phyloP scores from a whole-genome alignment of 2,888 invertebrate species.

The Alitta virens region DNA sequence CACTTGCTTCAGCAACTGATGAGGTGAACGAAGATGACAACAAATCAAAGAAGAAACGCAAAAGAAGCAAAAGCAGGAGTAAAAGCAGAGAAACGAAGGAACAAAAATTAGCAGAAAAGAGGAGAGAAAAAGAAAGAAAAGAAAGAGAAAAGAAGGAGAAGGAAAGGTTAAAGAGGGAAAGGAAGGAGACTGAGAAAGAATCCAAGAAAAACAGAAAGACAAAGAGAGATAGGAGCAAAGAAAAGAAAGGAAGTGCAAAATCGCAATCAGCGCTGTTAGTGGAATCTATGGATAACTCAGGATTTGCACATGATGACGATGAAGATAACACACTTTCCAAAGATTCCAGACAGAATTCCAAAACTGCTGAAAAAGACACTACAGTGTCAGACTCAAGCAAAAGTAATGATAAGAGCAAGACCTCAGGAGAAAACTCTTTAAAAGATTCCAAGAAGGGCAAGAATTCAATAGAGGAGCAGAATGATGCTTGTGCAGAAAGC shows the following conservation, averaged over 20 bases:
- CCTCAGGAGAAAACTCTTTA: not conserved
- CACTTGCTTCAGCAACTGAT: no score
- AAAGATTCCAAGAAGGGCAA: not conserved
- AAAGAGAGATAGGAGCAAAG: not conserved
- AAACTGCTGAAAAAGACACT: not conserved
- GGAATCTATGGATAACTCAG: no score
- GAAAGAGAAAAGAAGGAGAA: conserved; percentile 6
- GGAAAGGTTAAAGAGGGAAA: conserved; percentile 4
- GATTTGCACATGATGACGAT: no score
- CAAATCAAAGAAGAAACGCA: conserved; percentile 5
- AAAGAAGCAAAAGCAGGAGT: conserved; percentile 5
- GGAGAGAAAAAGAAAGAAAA: conserved; percentile 5
- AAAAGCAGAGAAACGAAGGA: conserved; percentile 8
- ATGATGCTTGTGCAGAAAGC: no score
- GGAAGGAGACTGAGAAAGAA: not conserved
- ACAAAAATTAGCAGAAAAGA: conserved; percentile 6
- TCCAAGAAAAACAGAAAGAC: not conserved
- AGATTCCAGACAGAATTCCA: no score
- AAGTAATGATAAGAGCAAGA: not conserved
- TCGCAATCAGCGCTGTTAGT: no score
- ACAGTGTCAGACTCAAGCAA: not conserved
- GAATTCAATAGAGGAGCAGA: not conserved
- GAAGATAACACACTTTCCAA: no score
- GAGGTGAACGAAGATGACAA: not conserved
- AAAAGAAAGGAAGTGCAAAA: not conserved